phyloP scores from a whole-genome alignment of 1,140 invertebrate genomes.

The Stegodyphus dumicola region DNA sequence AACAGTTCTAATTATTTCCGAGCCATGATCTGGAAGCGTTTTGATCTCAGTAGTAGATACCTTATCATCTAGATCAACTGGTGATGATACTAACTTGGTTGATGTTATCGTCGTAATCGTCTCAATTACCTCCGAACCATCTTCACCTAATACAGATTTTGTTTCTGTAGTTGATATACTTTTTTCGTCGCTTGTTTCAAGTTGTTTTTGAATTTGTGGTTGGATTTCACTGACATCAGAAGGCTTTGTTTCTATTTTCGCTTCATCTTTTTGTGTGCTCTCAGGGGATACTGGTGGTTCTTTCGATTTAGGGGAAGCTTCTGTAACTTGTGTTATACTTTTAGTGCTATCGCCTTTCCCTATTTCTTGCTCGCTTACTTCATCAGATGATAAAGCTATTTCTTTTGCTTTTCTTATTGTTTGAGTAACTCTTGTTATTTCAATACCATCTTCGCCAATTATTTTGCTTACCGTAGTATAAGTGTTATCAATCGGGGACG shows the following conservation, averaged over 20 bases:
- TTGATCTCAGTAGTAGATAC: background rate
- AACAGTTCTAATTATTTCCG: background rate
- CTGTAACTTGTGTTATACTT: background rate
- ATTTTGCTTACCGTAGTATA: no score
- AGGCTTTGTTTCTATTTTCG: no score
- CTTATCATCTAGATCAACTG: background rate
- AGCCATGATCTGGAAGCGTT: background rate
- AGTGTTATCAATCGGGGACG: no score
- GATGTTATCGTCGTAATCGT: background rate
- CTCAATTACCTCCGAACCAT: background rate
- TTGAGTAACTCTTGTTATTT: background rate
- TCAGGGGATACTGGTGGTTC: no score
- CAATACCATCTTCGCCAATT: background rate
- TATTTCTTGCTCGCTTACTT: no score
- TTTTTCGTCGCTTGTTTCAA: background rate
- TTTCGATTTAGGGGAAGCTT: background rate
- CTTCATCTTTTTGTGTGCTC: no score
- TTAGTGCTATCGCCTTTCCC: no score
- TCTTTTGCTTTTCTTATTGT: no score
- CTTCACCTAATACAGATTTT: background rate
- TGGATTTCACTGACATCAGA: no score
- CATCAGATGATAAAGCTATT: no score
- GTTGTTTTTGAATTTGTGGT: no score
- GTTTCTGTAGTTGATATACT: background rate
- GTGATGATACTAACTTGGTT: background rate